phyloP scores from a whole-genome alignment of 53 echinoderm and acorn worm genomes.

The Echinometra lucunter region DNA sequence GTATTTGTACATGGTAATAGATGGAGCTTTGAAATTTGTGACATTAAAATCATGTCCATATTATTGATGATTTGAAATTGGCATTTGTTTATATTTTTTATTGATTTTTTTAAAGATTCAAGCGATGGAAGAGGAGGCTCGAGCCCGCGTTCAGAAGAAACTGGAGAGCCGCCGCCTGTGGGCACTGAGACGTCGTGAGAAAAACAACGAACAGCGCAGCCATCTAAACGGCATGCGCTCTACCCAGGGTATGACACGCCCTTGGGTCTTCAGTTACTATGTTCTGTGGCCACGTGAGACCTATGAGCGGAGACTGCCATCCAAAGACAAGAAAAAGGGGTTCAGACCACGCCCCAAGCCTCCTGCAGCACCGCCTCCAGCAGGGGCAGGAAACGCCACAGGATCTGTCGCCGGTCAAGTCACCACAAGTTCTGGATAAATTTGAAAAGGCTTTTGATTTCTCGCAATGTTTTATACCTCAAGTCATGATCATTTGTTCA shows the following conservation, averaged over 20 bases:
- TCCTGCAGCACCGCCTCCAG: slow-evolving; percentile 57
- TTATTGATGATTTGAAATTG: neutral
- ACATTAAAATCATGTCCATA: neutral
- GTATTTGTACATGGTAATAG: neutral
- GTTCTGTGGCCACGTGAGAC: slow-evolving; percentile 95
- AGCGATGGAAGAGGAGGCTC: slow-evolving; percentile 85
- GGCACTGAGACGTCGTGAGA: slow-evolving; percentile 82
- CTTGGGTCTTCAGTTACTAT: slow-evolving; percentile 96
- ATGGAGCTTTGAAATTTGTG: neutral
- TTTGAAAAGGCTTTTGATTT: neutral
- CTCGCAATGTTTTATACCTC: neutral
- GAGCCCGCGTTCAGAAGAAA: slow-evolving; percentile 81
- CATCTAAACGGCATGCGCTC: slow-evolving; percentile 87
- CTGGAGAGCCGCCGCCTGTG: slow-evolving; percentile 74
- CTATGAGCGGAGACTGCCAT: slow-evolving; percentile 84
- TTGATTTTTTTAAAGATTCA: no score
- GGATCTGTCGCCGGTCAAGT: slow-evolving; percentile 28
- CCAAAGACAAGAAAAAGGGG: slow-evolving; percentile 80
- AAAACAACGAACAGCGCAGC: slow-evolving; percentile 79
- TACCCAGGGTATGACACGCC: slow-evolving; percentile 93
- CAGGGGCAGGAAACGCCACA: slow-evolving; percentile 47
- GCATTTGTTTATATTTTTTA: neutral
- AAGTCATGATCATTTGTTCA: neutral
- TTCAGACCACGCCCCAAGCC: slow-evolving; percentile 77
- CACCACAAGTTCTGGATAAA: neutral